These are phyloP conservation scores for Trichoplax adhaerens DNA, from an alignment of 37 sponge, comb jelly and placozoan genomes.

Conservation along the genomic window DNA sequence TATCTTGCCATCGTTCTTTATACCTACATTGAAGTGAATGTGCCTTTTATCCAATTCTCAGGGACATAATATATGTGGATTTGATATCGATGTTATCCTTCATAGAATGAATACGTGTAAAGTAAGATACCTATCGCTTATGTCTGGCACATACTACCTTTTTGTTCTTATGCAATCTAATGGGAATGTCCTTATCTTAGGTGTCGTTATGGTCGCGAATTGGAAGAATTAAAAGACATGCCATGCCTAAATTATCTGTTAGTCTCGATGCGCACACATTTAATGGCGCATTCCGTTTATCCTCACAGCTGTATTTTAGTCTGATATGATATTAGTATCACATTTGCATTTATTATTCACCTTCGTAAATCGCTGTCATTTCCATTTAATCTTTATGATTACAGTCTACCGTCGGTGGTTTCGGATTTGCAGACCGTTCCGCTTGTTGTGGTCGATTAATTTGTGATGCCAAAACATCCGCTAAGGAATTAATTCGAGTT, in stretches of 20 bases:
- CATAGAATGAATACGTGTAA: slow-evolving; percentile 52
- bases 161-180: too few species aligned
- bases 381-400: too few species aligned
- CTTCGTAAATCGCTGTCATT: too few species aligned
- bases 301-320: too few species aligned
- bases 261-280: background rate
- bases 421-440: slow-evolving; percentile 7
- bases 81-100: slow-evolving; percentile 48
- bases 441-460: slow-evolving; percentile 52
- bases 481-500: slow-evolving; percentile 65
- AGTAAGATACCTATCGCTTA: too few species aligned
- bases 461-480: slow-evolving; percentile 69
- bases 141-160: too few species aligned
- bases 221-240: slow-evolving; percentile 48
- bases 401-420: background rate
- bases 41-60: slow-evolving; percentile 5
- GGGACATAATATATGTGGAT: slow-evolving; percentile 39
- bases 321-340: too few species aligned
- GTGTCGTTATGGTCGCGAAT: slow-evolving; percentile 88
- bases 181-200: too few species aligned
- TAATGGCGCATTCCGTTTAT: too few species aligned
- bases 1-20: background rate
- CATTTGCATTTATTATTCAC: too few species aligned
- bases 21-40: background rate
- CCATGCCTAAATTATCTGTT: slow-evolving; percentile 28